phyloP scores from a whole-genome alignment of 1,140 invertebrate genomes.

The Pemphigus obesinymphae region DNA sequence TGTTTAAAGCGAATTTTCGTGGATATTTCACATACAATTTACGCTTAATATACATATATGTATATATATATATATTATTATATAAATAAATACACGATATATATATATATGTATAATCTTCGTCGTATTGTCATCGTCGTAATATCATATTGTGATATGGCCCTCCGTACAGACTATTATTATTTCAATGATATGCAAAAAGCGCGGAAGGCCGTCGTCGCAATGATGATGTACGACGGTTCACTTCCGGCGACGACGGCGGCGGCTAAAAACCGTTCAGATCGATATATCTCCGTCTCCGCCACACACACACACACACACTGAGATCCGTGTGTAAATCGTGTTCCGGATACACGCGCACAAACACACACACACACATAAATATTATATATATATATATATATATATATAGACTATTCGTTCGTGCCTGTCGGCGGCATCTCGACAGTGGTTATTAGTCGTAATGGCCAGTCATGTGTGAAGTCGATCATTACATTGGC shows the following conservation, averaged over 20 bases:
- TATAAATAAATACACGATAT: too few species aligned
- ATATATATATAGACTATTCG: too few species aligned
- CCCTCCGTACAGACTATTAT: too few species aligned
- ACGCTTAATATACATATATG: too few species aligned
- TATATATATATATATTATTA: too few species aligned
- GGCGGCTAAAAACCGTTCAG: background rate
- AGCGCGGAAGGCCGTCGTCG: background rate
- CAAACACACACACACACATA: background rate
- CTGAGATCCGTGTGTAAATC: background rate
- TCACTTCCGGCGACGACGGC: background rate
- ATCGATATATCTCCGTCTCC: background rate
- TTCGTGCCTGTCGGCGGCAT: background rate
- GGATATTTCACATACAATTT: too few species aligned
- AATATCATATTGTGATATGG: too few species aligned
- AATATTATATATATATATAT: too few species aligned
- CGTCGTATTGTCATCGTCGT: too few species aligned
- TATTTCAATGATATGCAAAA: background rate
- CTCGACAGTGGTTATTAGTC: conserved; percentile 5
- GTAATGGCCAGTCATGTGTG: conserved; percentile 36
- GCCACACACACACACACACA: background rate
- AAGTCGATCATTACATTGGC: conserved; percentile 30
- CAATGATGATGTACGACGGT: background rate
- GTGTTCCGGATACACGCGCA: background rate
- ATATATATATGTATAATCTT: too few species aligned
- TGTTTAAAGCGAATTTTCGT: too few species aligned